Percentiles rank a stretch among this genome's conserved stretches.
phyloP scores from a whole-genome alignment of 2,797 vertebrate species.

The Hydrophis major region DNA sequence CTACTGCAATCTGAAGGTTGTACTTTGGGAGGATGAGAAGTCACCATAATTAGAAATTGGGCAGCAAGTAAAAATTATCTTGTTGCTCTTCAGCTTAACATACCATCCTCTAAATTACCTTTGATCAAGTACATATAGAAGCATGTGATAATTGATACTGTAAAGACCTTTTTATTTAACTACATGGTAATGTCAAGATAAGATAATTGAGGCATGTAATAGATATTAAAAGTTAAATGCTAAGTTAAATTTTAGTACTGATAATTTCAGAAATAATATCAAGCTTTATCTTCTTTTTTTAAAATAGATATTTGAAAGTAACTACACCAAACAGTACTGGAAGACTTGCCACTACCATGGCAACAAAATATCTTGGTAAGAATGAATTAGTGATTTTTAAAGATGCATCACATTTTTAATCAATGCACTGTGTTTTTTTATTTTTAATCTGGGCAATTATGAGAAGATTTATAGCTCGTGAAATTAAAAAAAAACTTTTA shows the following conservation, averaged over 20 bases:
- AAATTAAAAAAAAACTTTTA: background rate
- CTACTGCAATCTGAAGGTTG: background rate
- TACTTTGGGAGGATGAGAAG: background rate
- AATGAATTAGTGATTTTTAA: background rate
- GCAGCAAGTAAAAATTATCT: background rate
- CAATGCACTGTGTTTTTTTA: background rate
- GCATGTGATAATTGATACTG: background rate
- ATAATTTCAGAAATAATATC: background rate
- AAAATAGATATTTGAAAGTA: background rate
- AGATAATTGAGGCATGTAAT: background rate
- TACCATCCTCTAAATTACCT: background rate
- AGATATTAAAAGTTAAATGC: background rate
- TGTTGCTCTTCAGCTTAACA: background rate
- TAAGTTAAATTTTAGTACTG: background rate
- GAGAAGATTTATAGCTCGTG: background rate
- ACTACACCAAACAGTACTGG: background rate
- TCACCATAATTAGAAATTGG: background rate
- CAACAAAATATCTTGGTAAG: slow-evolving; percentile 2
- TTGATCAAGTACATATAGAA: background rate
- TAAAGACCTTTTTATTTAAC: background rate
- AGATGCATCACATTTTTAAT: background rate
- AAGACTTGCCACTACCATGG: background rate
- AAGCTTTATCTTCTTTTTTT: background rate
- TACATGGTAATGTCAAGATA: background rate
- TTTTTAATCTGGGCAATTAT: background rate